Base-by-base conservation (phyloP, 2,113 vertebrate genomes). In the Centropus unirufus region DNA sequence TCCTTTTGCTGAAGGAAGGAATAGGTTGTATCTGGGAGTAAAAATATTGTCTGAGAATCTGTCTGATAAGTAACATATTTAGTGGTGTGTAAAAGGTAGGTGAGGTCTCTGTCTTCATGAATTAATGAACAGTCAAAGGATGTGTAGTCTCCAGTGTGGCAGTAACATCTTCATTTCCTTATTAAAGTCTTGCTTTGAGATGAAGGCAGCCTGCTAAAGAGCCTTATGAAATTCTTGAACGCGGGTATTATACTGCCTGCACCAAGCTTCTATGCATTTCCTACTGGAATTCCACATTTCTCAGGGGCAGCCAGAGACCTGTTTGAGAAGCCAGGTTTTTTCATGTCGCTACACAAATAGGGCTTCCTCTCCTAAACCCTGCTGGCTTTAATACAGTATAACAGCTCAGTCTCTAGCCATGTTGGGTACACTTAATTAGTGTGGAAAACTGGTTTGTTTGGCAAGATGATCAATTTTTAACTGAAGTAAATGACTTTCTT, bases 401-500 rank as follows among this genome's bases (percentile, higher is more conserved):
- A 57, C 75, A 72, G 17, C 75, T 83, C 75, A 76, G 54, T 34
- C 82, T 96, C 76, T 19, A 18, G 68, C 79, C 67, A 2, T 77
- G 40, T 89, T 92, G 72, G 32, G 49, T 90, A 67, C 83, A 93
- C 95, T 96, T 96, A 96, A 97, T 97, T 96, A 96, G 82, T 84
- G 72, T 54, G 83, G 70, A 67, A 92, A 96, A 96, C 87, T 75
- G 46, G 24, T 88, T 96, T 97, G 75, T 97, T 97, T 97, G 95
- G 94, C 78, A 91, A 96, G 96, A 92, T 96, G 95, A 97, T 97
- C 90, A 74, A 69, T 89, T 97, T 97, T 95, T 97, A 97, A 96
- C 90, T 76, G 62, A 94, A 73, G 90, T 92, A 96, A 97, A 97
- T 72, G 22, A 61, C 96, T 96, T 97, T 80, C 83, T 97, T 97